Evolutionary conservation across 2,113 vertebrate species (phyloP), one percentile per base, ranked within the genome.

Genomic region (Cochlearius cochlearius): DNA sequence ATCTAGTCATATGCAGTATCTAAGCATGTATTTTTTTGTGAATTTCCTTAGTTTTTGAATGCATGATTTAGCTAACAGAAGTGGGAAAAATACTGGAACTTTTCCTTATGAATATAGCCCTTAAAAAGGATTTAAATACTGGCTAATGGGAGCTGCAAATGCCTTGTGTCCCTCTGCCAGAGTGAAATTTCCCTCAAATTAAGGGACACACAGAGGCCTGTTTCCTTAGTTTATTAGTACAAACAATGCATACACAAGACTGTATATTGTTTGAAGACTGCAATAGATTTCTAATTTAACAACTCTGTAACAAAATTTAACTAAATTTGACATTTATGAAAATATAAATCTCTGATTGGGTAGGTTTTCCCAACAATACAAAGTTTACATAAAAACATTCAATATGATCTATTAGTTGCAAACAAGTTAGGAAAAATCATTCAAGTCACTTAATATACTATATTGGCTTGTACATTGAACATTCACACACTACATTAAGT

Each of bases 371-470:
- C 98, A 99, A 99, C 99, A 95, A 99, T 99, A 99, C 99, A 99
- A 99, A 99, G 98, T 99, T 99, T 99, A 99, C 99, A 99, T 99
- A 99, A 99, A 99, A 99, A 99, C 99, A 99, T 99, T 99, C 99
- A 99, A 92, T 98, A 98, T 98, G 98, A 99, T 99, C 99, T 99
- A 99, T 98, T 97, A 98, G 98, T 99, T 99, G 99, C 99, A 99
- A 99, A 99, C 99, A 98, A 98, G 98, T 98, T 99, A 98, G 98
- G 98, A 99, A 99, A 99, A 99, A 98, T 99, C 99, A 99, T 99
- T 99, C 98, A 99, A 98, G 98, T 99, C 98, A 99, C 99, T 99
- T 98, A 98, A 98, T 98, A 98, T 98, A 99, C 98, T 98, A 98
- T 98, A 99, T 98, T 98, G 98, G 98, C 98, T 98, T 98, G 98